Base-by-base conservation (phyloP, 2,113 vertebrate genomes). In the Hippocampus comes region DNA sequence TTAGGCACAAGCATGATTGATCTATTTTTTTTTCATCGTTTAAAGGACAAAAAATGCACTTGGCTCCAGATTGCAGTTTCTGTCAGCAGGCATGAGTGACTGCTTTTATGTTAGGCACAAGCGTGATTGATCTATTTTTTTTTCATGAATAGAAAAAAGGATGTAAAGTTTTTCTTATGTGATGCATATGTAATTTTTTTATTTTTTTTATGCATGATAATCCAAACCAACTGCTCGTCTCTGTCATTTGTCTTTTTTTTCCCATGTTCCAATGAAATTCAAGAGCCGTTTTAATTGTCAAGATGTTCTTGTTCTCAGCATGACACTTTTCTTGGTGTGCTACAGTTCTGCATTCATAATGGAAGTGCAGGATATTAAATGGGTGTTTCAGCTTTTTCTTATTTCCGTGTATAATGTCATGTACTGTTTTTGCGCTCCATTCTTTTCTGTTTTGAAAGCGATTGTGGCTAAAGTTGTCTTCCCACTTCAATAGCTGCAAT, bases 51-150 rank as follows among this genome's bases (percentile, higher is more conserved):
- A 86, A 89, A 20, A 34, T 82, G 79, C 74, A 46, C 43, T 12
- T 12, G 11, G 12, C 43, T 46, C 43, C 43, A 46, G 43, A 46
- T 46, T 12, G 43, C 43, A 46, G 83, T 82, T 75, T 86, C 67
- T 41, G 1, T 66, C 75, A 78, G 80, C 70, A 71, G 76, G 66
- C 72, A 75, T 73, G 77, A 83, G 72, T n/a, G 64, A 76, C 75
- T 85, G 63, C 74, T 68, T 75, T 80, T 82, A 83, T 84, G 81
- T 87, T 67, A 69, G 21, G 46, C 74, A 69, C 71, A 72, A 41
- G 63, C 25, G 75, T 74, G 41, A 38, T 34, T 34, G 34, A 34
- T 34, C 5, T 34, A 34, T 34, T 34, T 55, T 38, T 38, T 38
- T 38, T 4, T 12, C 43, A 46, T 25, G 43, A 51, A 76, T 67